These are phyloP conservation scores for Emydura subglobosa DNA, from an alignment of 2,113 vertebrate genomes.

Conservation along the genomic window DNA sequence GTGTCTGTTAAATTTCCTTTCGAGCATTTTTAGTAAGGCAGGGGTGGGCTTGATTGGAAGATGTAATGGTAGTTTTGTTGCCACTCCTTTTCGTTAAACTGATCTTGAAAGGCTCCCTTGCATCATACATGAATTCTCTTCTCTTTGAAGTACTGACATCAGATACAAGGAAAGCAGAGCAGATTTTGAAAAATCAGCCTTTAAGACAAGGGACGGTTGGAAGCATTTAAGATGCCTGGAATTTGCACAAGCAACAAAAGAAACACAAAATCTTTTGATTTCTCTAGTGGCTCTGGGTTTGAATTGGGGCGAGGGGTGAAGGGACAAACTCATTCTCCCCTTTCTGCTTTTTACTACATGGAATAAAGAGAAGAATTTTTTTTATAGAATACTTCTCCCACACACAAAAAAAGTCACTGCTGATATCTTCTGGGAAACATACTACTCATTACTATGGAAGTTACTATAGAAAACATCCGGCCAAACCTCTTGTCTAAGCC, in stretches of 20 bases:
- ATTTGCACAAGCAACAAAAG: slow-evolving; percentile 68
- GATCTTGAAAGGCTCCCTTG: slow-evolving; percentile 60
- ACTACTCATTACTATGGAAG: slow-evolving; percentile 32
- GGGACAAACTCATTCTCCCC: slow-evolving; percentile 62
- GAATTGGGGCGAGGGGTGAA: slow-evolving; percentile 33
- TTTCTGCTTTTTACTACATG: slow-evolving; percentile 49
- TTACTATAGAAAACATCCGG: slow-evolving; percentile 26
- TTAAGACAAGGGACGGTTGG: slow-evolving; percentile 52
- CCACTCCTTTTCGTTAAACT: slow-evolving; percentile 33
- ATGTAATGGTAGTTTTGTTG: slow-evolving; percentile 48
- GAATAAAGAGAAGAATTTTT: slow-evolving; percentile 63
- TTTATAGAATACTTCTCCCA: slow-evolving; percentile 17
- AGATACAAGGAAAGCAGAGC: slow-evolving; percentile 33
- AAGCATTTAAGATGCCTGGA: slow-evolving; percentile 44
- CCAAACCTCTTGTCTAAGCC: not conserved
- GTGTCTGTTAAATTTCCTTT: slow-evolving; percentile 12
- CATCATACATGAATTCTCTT: slow-evolving; percentile 62
- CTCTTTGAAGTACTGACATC: slow-evolving; percentile 65
- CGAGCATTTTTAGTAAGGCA: slow-evolving; percentile 17
- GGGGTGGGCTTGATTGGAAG: slow-evolving; percentile 34
- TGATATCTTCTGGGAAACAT: slow-evolving; percentile 44
- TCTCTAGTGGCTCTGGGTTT: slow-evolving; percentile 67
- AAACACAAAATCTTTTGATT: slow-evolving; percentile 66
- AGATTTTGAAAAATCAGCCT: slow-evolving; percentile 62
- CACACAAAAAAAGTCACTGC: not conserved